phyloP scores from a whole-genome alignment of 35 echinoderm and acorn worm genomes.

The Stichopus chloronotus region DNA sequence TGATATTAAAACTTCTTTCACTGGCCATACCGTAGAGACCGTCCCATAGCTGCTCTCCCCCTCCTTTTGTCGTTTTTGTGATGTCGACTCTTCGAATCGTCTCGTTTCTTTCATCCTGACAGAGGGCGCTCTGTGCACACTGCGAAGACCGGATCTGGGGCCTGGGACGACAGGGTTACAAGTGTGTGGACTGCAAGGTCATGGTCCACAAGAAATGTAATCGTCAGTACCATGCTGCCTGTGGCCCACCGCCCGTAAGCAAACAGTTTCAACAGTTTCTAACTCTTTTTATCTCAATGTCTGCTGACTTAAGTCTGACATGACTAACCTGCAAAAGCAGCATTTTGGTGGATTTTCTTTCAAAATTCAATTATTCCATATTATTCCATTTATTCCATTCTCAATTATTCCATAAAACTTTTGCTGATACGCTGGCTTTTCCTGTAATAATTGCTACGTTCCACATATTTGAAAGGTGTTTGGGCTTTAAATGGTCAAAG shows the following conservation, averaged over 20 bases:
- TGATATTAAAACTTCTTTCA: too few species aligned
- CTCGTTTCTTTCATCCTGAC: constrained; percentile 33
- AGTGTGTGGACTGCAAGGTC: constrained; percentile 96
- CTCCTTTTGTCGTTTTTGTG: background rate
- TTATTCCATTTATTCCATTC: too few species aligned
- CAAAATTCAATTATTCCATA: too few species aligned
- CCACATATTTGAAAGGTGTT: too few species aligned
- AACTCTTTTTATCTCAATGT: background rate
- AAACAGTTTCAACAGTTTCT: constrained; percentile 7
- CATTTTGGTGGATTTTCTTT: too few species aligned
- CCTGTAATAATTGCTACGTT: too few species aligned
- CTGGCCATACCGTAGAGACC: too few species aligned
- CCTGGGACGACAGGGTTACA: constrained; percentile 96
- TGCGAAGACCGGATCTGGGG: constrained; percentile 97
- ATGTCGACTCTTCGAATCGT: background rate
- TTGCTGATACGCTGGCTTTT: too few species aligned
- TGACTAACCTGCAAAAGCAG: too few species aligned
- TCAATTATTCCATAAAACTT: too few species aligned
- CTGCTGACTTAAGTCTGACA: too few species aligned
- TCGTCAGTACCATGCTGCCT: constrained; percentile 72
- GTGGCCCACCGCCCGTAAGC: constrained; percentile 86
- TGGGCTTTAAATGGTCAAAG: too few species aligned
- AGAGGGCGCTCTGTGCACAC: constrained; percentile 94
- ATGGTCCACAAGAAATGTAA: constrained; percentile 98
- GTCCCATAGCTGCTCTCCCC: background rate